These are phyloP conservation scores for Acheta domesticus DNA, from an alignment of 2,888 invertebrate species.

Conservation along the genomic window DNA sequence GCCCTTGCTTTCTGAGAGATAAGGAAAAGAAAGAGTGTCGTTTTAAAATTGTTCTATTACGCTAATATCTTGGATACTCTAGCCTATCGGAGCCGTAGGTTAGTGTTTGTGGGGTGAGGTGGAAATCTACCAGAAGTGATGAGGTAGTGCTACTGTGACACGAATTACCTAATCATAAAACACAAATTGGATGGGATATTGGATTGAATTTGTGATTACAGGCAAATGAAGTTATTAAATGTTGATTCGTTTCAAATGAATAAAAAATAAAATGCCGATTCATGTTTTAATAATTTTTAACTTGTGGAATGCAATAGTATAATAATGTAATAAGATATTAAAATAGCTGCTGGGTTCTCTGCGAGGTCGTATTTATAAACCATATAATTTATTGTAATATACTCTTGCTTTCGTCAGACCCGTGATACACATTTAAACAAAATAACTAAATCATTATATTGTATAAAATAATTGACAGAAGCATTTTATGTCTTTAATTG, in stretches of 20 bases:
- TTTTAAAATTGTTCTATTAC: no score
- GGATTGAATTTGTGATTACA: constrained; percentile 9
- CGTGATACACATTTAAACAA: no score
- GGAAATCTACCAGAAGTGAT: no score
- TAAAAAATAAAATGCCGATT: background rate
- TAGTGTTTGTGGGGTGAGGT: no score
- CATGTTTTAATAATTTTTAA: background rate
- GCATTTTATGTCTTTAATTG: no score
- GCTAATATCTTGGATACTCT: no score
- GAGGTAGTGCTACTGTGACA: background rate
- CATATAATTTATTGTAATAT: background rate
- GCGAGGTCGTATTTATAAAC: background rate
- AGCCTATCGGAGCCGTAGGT: no score
- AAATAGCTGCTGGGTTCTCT: background rate
- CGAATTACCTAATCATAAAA: background rate
- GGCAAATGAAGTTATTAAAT: background rate
- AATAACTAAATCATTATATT: no score
- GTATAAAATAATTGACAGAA: no score
- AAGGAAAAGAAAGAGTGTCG: no score
- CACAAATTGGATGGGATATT: background rate
- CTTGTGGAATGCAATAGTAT: background rate
- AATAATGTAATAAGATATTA: background rate
- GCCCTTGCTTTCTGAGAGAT: no score
- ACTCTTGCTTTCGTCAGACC: background rate
- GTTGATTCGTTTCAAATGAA: background rate